Evolutionary conservation across 2,113 vertebrate species (phyloP).

Genomic region (Hipposideros armiger): DNA sequence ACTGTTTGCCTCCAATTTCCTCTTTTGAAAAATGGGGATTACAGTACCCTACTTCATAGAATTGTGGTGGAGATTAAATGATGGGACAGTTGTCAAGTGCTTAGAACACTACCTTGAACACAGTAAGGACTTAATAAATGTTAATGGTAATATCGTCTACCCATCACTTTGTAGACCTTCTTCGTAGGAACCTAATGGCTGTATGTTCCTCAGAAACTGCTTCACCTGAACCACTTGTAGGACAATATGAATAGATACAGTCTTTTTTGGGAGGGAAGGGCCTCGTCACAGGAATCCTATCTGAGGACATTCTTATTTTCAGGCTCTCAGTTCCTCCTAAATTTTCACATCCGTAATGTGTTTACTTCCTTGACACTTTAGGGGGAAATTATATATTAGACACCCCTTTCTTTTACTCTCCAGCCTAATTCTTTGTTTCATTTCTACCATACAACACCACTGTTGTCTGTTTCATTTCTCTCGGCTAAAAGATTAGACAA

Average conservation of each 20-base stretch:
- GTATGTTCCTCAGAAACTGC: background rate
- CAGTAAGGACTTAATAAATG: background rate
- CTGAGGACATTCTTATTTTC: background rate
- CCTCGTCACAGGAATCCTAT: background rate
- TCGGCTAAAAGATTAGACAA: background rate
- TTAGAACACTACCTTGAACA: background rate
- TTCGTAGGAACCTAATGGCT: background rate
- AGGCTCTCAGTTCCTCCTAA: conserved; percentile 14
- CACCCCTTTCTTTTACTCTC: background rate
- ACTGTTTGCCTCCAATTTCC: background rate
- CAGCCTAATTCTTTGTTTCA: background rate
- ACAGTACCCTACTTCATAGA: background rate
- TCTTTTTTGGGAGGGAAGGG: background rate
- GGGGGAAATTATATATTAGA: background rate
- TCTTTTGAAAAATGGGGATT: background rate
- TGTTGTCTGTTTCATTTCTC: background rate
- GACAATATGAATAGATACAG: background rate
- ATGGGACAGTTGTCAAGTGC: background rate
- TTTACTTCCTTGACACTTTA: conserved; percentile 16
- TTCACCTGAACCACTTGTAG: background rate
- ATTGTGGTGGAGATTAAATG: background rate
- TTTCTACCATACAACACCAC: background rate
- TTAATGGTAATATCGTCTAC: background rate
- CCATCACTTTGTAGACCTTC: background rate
- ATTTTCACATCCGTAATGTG: background rate